Conservation (phyloP, 2,797 vertebrate species). For the Anas capensis region DNA sequence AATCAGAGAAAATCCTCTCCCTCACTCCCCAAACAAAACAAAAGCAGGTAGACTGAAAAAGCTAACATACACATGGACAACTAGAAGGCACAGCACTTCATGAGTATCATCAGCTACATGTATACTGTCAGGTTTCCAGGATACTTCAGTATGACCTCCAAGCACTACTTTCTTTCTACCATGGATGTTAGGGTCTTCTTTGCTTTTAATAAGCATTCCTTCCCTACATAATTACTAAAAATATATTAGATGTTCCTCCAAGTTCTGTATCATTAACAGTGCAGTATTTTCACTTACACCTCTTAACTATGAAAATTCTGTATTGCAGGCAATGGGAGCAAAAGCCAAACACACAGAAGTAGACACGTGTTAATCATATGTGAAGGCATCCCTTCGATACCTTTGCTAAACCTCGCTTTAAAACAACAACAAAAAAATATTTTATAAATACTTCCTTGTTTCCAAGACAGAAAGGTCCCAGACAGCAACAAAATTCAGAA, state of each 20-base stretch:
- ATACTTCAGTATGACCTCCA: neutral
- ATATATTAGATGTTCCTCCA: neutral
- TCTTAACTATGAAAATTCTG: neutral
- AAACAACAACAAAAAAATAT: neutral
- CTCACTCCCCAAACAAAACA: neutral
- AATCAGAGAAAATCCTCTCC: neutral
- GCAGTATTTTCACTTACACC: neutral
- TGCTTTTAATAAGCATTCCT: neutral
- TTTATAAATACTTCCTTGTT: neutral
- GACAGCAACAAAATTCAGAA: neutral
- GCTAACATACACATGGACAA: neutral
- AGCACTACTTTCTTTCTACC: neutral
- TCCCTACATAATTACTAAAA: neutral
- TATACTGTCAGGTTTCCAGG: accelerated
- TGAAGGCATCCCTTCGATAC: neutral
- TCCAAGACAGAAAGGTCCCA: neutral
- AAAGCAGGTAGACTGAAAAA: neutral
- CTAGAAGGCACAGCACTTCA: neutral
- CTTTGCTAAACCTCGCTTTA: neutral
- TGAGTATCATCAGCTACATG: neutral
- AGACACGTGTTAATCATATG: neutral
- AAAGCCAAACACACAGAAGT: neutral
- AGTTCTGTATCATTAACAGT: neutral
- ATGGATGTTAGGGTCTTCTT: neutral
- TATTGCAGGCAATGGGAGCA: neutral